Evolutionary conservation across 2,797 vertebrate genomes (phyloP).

Genomic region (Pterois miles): DNA sequence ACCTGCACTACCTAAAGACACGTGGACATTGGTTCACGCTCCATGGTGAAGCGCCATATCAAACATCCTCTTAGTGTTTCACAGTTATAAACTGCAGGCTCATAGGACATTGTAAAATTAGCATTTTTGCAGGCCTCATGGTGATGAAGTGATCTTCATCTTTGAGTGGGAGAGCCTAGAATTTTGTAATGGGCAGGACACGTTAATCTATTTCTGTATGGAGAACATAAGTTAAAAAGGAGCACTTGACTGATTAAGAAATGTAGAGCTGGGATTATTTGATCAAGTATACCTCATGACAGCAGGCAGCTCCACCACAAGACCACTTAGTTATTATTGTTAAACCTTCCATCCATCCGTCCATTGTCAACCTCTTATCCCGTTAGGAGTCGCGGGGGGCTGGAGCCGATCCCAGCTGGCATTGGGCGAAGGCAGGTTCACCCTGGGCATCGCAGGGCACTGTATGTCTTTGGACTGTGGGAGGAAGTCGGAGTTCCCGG

Average conservation of each 20-base stretch:
- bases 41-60: neutral
- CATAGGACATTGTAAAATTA: neutral
- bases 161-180: neutral
- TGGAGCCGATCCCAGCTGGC: too few relatives aligned
- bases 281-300: neutral
- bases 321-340: neutral
- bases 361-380: too few relatives aligned
- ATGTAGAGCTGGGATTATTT: neutral
- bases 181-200: conserved; percentile 4
- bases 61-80: neutral
- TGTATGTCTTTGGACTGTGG: too few relatives aligned
- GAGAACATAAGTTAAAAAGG: too few relatives aligned
- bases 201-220: too few relatives aligned
- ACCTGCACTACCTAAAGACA: neutral
- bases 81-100: neutral
- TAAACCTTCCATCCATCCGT: neutral
- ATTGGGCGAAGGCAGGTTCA: too few relatives aligned
- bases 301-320: neutral
- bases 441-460: too few relatives aligned
- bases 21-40: neutral
- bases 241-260: too few relatives aligned
- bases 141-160: neutral
- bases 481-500: too few relatives aligned
- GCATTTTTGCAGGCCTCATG: neutral
- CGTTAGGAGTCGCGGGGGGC: too few relatives aligned